Conservation (phyloP, 2,888 invertebrate species). For the Drosophila formosana region DNA sequence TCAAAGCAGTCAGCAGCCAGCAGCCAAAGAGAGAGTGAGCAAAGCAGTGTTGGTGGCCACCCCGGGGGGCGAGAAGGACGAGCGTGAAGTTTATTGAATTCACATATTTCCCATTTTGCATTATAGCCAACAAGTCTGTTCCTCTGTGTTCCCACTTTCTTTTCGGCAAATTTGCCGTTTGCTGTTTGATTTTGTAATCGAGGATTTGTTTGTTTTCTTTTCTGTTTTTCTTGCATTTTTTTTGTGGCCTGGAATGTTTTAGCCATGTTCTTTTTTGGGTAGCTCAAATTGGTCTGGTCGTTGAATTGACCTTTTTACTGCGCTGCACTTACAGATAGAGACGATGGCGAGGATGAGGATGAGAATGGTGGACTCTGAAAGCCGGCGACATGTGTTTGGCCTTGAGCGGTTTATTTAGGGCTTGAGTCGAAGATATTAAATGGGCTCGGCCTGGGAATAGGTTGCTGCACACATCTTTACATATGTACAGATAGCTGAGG, state of each 20-base stretch:
- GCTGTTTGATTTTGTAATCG: conserved; percentile 81
- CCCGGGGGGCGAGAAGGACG: conserved; percentile 1
- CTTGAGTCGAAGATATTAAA: conserved; percentile 45
- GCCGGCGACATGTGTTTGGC: conserved; percentile 78
- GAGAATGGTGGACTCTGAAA: conserved; percentile 29
- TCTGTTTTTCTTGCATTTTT: conserved; percentile 18
- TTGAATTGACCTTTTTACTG: conserved; percentile 73
- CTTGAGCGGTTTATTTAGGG: conserved; percentile 76
- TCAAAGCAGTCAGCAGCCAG: not conserved
- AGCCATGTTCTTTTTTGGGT: conserved; percentile 45
- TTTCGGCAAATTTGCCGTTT: conserved; percentile 52
- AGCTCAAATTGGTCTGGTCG: conserved; percentile 76
- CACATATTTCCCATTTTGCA: conserved; percentile 81
- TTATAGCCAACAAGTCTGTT: conserved; percentile 77
- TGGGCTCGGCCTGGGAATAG: conserved; percentile 16
- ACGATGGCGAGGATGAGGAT: not conserved
- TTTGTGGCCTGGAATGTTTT: conserved; percentile 50
- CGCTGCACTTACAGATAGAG: conserved; percentile 20
- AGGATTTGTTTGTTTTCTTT: conserved; percentile 76
- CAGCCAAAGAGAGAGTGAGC: not conserved
- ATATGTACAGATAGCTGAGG: conserved; percentile 22
- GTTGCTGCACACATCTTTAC: conserved; percentile 15
- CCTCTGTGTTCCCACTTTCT: conserved; percentile 52
- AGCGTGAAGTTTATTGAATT: conserved; percentile 74
- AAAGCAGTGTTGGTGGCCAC: not conserved